These are phyloP conservation scores for Tenodera sinensis DNA, from an alignment of 2,888 invertebrate species.

Conservation along the genomic window DNA sequence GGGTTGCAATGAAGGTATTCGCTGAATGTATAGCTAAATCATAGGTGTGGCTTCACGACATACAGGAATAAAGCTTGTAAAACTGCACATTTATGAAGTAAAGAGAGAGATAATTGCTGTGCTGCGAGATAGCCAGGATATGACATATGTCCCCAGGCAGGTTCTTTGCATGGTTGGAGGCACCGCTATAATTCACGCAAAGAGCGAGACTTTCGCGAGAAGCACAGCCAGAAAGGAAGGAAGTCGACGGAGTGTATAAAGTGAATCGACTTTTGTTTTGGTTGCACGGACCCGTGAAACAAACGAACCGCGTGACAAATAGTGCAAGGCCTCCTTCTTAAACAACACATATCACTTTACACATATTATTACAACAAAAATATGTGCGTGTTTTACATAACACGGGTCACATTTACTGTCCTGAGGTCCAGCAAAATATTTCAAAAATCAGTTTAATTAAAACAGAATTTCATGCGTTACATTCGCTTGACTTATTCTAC, in stretches of 20 bases:
- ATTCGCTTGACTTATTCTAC: no score
- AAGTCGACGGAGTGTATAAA: conserved; percentile 24
- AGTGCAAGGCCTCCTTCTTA: neutral
- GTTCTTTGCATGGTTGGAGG: neutral
- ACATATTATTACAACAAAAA: neutral
- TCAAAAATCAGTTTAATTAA: no score
- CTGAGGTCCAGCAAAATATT: no score
- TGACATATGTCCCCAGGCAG: neutral
- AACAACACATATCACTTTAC: neutral
- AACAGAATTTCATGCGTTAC: no score
- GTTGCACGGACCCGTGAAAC: conserved; percentile 17
- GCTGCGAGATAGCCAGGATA: neutral
- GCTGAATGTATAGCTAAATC: no score
- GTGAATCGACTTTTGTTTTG: conserved; percentile 25
- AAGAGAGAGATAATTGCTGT: no score
- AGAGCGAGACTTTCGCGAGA: neutral
- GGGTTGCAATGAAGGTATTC: no score
- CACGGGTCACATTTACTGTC: no score
- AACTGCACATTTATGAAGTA: no score
- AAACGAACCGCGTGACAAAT: conserved; percentile 1
- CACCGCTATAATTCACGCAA: neutral
- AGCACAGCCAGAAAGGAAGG: conserved; percentile 19
- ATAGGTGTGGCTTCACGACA: no score
- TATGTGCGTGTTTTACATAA: no score
- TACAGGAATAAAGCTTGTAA: no score